Conservation (phyloP, 2,113 vertebrate species). For the Megaleporinus macrocephalus region DNA sequence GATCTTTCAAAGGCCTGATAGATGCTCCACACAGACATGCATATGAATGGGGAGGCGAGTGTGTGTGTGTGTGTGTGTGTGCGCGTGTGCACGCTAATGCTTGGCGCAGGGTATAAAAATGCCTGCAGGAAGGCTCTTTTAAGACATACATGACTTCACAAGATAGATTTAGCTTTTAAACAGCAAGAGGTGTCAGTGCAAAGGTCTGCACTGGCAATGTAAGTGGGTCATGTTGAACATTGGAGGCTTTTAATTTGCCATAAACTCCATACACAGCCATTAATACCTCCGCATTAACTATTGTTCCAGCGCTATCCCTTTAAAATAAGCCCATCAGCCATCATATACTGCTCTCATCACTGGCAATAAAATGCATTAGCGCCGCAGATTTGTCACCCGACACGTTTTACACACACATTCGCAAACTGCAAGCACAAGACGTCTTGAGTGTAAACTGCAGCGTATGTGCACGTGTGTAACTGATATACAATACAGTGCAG, state of each 20-base stretch:
- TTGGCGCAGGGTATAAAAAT: constrained; percentile 49
- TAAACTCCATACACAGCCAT: constrained; percentile 76
- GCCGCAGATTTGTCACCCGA: constrained; percentile 62
- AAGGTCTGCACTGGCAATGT: constrained; percentile 76
- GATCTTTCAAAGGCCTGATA: constrained; percentile 50
- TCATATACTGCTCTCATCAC: constrained; percentile 63
- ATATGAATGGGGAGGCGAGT: constrained; percentile 44
- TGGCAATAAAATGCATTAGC: constrained; percentile 65
- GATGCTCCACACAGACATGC: constrained; percentile 40
- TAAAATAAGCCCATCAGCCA: constrained; percentile 73
- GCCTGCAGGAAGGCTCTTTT: constrained; percentile 50
- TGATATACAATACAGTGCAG: neutral
- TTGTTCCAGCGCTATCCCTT: constrained; percentile 70
- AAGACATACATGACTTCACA: constrained; percentile 75
- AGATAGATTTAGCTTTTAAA: constrained; percentile 82
- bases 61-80: neutral
- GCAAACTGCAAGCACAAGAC: neutral
- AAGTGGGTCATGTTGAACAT: constrained; percentile 78
- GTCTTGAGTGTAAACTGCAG: constrained; percentile 6
- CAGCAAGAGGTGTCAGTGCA: constrained; percentile 68
- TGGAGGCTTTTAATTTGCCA: constrained; percentile 80
- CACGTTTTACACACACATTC: constrained; percentile 40
- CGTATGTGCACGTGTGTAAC: constrained; percentile 54
- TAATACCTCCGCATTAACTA: constrained; percentile 73
- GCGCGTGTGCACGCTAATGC: constrained; percentile 8